These are phyloP conservation scores for Drosophila pseudoobscura DNA, from an alignment of 1,140 invertebrate species.

Conservation along the genomic window DNA sequence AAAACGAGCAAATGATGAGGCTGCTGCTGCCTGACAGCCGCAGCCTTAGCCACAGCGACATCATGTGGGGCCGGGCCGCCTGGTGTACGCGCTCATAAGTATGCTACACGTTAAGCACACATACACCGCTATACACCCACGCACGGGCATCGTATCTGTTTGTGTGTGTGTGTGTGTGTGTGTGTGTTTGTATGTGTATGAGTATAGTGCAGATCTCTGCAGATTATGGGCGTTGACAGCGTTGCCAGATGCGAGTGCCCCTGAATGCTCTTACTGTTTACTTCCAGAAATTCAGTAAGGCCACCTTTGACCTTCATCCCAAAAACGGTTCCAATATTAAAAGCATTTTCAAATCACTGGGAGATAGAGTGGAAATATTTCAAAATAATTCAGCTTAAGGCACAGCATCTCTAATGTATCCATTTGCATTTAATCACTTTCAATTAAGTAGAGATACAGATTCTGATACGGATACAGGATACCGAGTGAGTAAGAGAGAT, in stretches of 20 bases:
- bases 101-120: slow-evolving; percentile 43
- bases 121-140: slow-evolving; percentile 27
- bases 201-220: slow-evolving; percentile 44
- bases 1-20: slow-evolving; percentile 77
- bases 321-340: background rate
- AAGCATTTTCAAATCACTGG: slow-evolving; percentile 37
- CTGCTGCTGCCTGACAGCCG: background rate
- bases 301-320: background rate
- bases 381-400: slow-evolving; percentile 45
- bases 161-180: background rate
- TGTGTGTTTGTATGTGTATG: slow-evolving; percentile 10
- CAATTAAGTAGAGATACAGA: slow-evolving; percentile 29
- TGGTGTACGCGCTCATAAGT: slow-evolving; percentile 43
- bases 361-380: slow-evolving; percentile 13
- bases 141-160: background rate
- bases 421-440: slow-evolving; percentile 58
- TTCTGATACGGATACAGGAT: background rate
- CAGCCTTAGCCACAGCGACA: slow-evolving; percentile 21
- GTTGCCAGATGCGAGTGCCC: slow-evolving; percentile 39
- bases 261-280: slow-evolving; percentile 12
- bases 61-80: slow-evolving; percentile 20
- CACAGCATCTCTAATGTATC: slow-evolving; percentile 39
- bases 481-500: too few relatives aligned
- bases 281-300: background rate
- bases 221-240: slow-evolving; percentile 56